These are phyloP conservation scores for Limnothrissa miodon DNA, from an alignment of 2,113 vertebrate genomes.

Conservation along the genomic window DNA sequence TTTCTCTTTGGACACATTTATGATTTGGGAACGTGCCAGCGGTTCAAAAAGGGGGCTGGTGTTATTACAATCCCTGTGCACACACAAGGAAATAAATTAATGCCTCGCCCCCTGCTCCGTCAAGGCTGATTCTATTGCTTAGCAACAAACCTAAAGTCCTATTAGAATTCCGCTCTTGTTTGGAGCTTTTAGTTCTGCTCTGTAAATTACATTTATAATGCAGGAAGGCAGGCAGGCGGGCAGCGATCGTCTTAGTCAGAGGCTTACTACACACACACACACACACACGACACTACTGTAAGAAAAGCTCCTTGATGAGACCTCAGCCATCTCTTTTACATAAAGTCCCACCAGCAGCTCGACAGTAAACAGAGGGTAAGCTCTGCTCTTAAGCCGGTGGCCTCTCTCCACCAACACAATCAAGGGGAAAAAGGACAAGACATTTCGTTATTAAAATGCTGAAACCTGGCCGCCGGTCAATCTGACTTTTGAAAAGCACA, in stretches of 20 bases:
- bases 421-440: background rate
- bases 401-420: background rate
- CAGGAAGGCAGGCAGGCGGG: slow-evolving; percentile 64
- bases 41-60: slow-evolving; percentile 63
- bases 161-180: slow-evolving; percentile 85
- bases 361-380: background rate
- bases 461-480: background rate
- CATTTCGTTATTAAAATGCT: background rate
- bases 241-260: slow-evolving; percentile 55
- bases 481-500: background rate
- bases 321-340: slow-evolving; percentile 24
- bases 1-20: slow-evolving; percentile 66
- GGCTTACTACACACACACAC: slow-evolving; percentile 66
- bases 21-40: slow-evolving; percentile 67
- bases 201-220: slow-evolving; percentile 81
- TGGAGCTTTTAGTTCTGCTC: slow-evolving; percentile 81
- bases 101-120: slow-evolving; percentile 44
- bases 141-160: slow-evolving; percentile 76
- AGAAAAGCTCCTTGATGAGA: slow-evolving; percentile 27
- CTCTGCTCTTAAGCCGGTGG: too few species aligned
- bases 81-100: slow-evolving; percentile 58
- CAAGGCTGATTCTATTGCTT: slow-evolving; percentile 74
- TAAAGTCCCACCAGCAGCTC: slow-evolving; percentile 27
- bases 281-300: slow-evolving; percentile 56
- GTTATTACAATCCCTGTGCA: slow-evolving; percentile 71